Evolutionary conservation across 2,888 invertebrate genomes (phyloP), one percentile per base, ranked within the genome.

Genomic region (Drosophila affinis): DNA sequence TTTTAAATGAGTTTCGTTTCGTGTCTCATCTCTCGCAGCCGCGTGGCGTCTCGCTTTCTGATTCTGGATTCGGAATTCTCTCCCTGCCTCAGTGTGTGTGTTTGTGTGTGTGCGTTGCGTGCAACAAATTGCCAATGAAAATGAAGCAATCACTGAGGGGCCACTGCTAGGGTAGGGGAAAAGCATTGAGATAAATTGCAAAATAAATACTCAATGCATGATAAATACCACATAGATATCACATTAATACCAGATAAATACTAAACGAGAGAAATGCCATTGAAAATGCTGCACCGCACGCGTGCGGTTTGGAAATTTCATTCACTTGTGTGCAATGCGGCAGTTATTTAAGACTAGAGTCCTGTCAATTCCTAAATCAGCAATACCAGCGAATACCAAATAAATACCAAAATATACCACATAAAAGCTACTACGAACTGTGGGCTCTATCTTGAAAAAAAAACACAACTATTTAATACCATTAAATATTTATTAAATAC

Each of bases 1-100:
- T 82, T 82, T 81, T 80, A 81, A 81, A 80, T 72, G 80, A 82
- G 80, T 62, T 39, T 64, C 52, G 61, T 58, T n/a, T 45, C 27
- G 54, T 10, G 10, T 21, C 24, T 39, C 39, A 39, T 39, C n/a
- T 39, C n/a, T 39, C n/a, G 14, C 39, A n/a, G 7, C 39, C 39
- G 39, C 39, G n/a, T 34, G 4, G 10, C 12, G 9, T 39, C 39
- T 14, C 39, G 14, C 39, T 14, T 39, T 39, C 14, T 14, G 5
- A 14, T 14, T 39, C 39, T 14, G 39, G 39, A 3, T 14, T 39
- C 14, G 1, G 12, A 12, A 34, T 12, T 34, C 9, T 9, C 32
- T 24, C 27, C 7, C 32, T 32, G 10, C 12, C 32, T 32, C 10
- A 3, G 32, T 32, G 32, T 32, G 32, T 14, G 14, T 32, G 10